Evolutionary conservation across 1,140 invertebrate species (phyloP).

Genomic region (Philotrypesis tridentata): DNA sequence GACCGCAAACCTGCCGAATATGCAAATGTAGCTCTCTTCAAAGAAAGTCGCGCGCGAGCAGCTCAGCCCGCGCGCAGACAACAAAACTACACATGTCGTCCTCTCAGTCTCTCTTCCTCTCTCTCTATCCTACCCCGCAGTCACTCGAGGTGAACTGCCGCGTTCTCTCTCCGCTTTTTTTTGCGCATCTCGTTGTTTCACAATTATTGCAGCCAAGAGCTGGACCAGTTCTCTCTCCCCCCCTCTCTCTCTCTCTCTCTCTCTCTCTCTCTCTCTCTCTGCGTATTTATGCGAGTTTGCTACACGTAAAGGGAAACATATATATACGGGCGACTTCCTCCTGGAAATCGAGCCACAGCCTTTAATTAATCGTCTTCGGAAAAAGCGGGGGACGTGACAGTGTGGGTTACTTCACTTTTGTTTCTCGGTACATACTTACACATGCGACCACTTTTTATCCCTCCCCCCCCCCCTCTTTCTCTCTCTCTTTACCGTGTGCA

Average conservation of each 20-base stretch:
- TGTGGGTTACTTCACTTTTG: background rate
- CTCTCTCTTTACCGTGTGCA: background rate
- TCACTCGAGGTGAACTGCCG: background rate
- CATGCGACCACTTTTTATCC: too few relatives aligned
- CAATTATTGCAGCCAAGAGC: conserved; percentile 5
- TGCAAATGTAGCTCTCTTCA: conserved; percentile 3
- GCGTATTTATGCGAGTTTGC: background rate
- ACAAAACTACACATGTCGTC: conserved; percentile 23
- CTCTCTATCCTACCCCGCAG: too few relatives aligned
- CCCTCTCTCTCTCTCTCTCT: background rate
- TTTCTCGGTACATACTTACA: too few relatives aligned
- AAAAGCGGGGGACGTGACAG: background rate
- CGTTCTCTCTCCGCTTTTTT: background rate
- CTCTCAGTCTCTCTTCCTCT: background rate
- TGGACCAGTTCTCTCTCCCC: conserved; percentile 18
- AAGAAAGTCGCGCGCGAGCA: conserved; percentile 23
- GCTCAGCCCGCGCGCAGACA: background rate
- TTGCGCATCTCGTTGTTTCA: background rate
- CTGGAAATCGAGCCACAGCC: background rate
- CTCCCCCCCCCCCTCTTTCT: background rate
- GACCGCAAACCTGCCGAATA: background rate
- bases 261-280: background rate
- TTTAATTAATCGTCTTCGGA: conserved; percentile 26
- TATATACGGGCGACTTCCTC: background rate
- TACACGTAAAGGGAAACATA: background rate